Base-by-base conservation (phyloP, 2,888 invertebrate genomes). In the Drosophila nr. perissopoda region DNA sequence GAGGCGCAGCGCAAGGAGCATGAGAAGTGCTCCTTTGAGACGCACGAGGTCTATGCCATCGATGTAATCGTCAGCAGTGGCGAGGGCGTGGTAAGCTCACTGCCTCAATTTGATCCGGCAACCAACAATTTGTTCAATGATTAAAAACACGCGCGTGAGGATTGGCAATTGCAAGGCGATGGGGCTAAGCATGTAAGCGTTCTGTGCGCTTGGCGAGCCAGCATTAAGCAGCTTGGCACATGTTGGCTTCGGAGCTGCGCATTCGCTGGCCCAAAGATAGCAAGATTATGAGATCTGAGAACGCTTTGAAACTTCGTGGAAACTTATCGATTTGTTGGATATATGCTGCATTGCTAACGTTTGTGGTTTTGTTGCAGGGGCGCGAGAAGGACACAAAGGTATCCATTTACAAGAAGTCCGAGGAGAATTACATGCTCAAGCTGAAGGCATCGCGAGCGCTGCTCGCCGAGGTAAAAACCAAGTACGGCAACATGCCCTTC, bases 321-420 rank as follows among this genome's bases (percentile, higher is more conserved):
- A 36, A 36, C 6, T 33, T 7, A n/a, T 42, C n/a, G 6, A 7
- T 11, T 49, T n/a, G 1, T 36, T 25, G 16, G 4, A 4, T 36
- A 5, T 42, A 1, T 8, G 5, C 18, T 61, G 29, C 25, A 64
- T 61, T 68, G 51, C 56, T 82, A 74, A 78, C 11, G 13, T 18
- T n/a, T 27, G 6, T 7, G 1, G 1, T 63, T 63, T 21, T 40
- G 1, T 81, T 74, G 46, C 90, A 97, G 95, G 98, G 98, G 18
- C 96, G 97, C 89, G 98, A 99, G 94, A 96, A 97, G 94, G 98
- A 99, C 88, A 97, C 98, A 34, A 96, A 99, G 92, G 98, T 99
- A 79, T 98, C 99, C 52, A 97, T 99, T 92, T 99, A 97, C 94
- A 99, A 99, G 94, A 99, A 99, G 94, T 99, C 99, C 74, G 99